Evolutionary conservation across 2,888 invertebrate genomes (phyloP), one percentile per base, ranked within the genome.

Genomic region (Trachelus troglodyta): DNA sequence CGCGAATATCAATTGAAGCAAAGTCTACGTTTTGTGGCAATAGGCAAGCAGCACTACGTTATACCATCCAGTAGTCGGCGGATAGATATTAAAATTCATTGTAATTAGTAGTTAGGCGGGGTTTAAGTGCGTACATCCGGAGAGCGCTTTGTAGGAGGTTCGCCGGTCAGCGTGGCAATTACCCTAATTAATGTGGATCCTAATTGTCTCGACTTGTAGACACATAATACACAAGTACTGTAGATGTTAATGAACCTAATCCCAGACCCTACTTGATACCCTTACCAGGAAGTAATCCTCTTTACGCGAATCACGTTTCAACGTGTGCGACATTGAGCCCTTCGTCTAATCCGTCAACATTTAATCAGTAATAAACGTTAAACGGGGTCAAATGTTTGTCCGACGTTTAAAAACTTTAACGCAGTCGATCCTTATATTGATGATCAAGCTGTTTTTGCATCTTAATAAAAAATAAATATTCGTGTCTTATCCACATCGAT

Each of bases 101-200:
- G 81, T 81, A 85, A 84, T 85, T 83, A 85, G 81, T 81, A 76
- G 78, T 83, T 84, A 85, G 86, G 78, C 83, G 78, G 83, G 79
- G 85, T 87, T 89, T 88, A 89, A 89, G 86, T 88, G 84, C 84
- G 85, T 79, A 87, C 88, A 89, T 89, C 89, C 88, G 89, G 89
- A 87, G 85, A 82, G 82, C 77, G 81, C 84, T 85, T 84, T 83
- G 86, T 84, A 85, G 85, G 85, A 86, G 87, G 85, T 82, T 83
- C 71, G 79, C 79, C 73, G 78, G 77, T 79, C 75, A 37, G 80
- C 79, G 73, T 75, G 76, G 81, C 86, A 88, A 89, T 89, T 87
- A 87, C 84, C 84, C 87, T 87, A 88, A 88, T 89, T 88, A 87
- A 87, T 86, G 86, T 86, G 84, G 85, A 83, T 86, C 84, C 85